A percentile compares a stretch with the other conserved stretches of the same genome.
These are phyloP conservation scores for Lineus longissimus DNA, from an alignment of 1,140 invertebrate species.

Conservation along the genomic window DNA sequence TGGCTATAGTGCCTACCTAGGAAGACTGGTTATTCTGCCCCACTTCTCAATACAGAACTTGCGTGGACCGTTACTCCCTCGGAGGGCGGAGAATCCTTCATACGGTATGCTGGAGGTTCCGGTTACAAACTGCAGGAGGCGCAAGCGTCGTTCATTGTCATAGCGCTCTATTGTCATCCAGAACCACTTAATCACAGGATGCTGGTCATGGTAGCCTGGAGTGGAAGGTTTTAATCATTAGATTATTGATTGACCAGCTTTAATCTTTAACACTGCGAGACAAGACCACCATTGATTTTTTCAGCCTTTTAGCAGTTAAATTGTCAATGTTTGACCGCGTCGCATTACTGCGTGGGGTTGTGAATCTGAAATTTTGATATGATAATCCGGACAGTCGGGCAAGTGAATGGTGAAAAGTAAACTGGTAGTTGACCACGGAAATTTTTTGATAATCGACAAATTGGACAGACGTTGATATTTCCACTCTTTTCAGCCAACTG, in stretches of 20 bases:
- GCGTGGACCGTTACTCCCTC: conserved; percentile 90
- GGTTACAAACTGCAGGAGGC: conserved; percentile 87
- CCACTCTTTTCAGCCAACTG: too few species aligned
- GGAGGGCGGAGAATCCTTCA: conserved; percentile 90
- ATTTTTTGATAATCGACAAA: too few species aligned
- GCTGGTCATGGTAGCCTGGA: conserved; percentile 86
- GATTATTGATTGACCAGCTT: neutral
- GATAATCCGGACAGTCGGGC: too few species aligned
- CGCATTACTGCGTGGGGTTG: too few species aligned
- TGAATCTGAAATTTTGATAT: too few species aligned
- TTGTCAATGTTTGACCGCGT: too few species aligned
- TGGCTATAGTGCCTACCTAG: conserved; percentile 71
- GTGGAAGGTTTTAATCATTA: conserved; percentile 11
- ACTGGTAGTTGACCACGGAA: too few species aligned
- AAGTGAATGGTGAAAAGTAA: too few species aligned
- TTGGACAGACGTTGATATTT: too few species aligned
- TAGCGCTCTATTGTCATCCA: conserved; percentile 90
- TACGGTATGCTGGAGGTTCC: conserved; percentile 96
- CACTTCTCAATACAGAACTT: conserved; percentile 98
- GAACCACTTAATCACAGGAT: conserved; percentile 93
- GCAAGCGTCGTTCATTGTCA: conserved; percentile 87
- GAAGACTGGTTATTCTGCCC: conserved; percentile 90
- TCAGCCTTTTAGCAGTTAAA: too few species aligned
- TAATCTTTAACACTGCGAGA: too few species aligned
- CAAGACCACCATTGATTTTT: too few species aligned